Conservation (phyloP, 2,113 vertebrate species). For the Lamprologus callipterus region DNA sequence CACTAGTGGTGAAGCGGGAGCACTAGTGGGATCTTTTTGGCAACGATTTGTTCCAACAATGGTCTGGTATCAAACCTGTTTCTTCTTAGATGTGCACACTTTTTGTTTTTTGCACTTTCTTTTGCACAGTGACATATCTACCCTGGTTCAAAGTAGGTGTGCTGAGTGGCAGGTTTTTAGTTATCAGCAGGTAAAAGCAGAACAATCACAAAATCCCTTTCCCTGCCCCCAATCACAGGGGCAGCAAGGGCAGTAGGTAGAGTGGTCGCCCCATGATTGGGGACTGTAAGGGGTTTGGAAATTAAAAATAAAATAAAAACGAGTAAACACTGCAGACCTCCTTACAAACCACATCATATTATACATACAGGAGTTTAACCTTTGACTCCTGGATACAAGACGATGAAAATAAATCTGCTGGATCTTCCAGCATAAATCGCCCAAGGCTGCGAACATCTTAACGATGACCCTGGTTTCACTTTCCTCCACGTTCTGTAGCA, state of each 20-base stretch:
- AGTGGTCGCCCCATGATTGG: fast-evolving
- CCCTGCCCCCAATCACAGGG: not conserved
- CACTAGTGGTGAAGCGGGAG: not conserved
- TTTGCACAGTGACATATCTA: not conserved
- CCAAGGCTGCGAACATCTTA: not conserved
- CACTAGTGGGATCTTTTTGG: not conserved
- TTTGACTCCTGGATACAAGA: not conserved
- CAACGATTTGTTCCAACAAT: not conserved
- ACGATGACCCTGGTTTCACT: not conserved
- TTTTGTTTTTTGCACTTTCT: not conserved
- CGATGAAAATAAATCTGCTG: not conserved
- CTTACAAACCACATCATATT: not conserved
- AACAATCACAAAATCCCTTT: not conserved
- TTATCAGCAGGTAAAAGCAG: not conserved
- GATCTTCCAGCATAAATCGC: fast-evolving
- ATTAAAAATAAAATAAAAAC: not conserved
- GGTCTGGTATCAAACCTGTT: not conserved
- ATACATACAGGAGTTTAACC: fast-evolving
- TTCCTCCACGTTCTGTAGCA: not conserved
- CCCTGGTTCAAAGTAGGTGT: no score
- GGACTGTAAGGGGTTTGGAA: not conserved
- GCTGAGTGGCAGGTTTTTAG: not conserved
- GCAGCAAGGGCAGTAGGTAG: fast-evolving
- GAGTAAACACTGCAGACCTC: not conserved
- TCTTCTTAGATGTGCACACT: not conserved